These are phyloP conservation scores for Plectropomus leopardus DNA, from an alignment of 2,113 vertebrate species.

Conservation along the genomic window DNA sequence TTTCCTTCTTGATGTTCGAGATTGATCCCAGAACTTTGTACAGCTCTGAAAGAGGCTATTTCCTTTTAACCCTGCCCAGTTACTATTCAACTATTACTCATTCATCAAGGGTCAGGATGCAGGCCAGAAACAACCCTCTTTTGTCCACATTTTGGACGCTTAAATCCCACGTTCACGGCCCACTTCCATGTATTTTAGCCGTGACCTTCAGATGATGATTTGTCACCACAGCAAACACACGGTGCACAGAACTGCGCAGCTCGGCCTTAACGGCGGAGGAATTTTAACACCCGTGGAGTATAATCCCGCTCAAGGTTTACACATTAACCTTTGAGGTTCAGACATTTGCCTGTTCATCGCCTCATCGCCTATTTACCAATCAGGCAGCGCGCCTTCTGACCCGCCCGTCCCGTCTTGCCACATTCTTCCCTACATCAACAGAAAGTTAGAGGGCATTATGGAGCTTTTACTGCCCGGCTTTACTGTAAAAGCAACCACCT, in stretches of 20 bases:
- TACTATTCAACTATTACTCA: conserved; percentile 32
- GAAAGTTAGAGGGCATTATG: conserved; percentile 24
- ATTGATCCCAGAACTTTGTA: neutral
- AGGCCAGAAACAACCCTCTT: neutral
- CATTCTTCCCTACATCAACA: conserved; percentile 9
- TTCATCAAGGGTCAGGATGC: conserved; percentile 23
- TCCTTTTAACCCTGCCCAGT: neutral
- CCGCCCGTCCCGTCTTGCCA: neutral
- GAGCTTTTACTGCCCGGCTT: conserved; percentile 48
- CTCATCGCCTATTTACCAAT: conserved; percentile 20
- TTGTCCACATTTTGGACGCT: neutral
- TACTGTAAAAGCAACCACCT: conserved; percentile 33
- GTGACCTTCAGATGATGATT: conserved; percentile 38
- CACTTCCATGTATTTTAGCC: neutral
- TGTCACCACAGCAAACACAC: conserved; percentile 11
- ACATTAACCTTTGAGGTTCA: conserved; percentile 64
- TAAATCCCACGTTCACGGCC: neutral
- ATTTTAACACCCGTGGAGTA: conserved; percentile 32
- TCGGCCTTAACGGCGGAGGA: conserved; percentile 16
- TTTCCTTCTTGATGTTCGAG: neutral
- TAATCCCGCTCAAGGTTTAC: conserved; percentile 52
- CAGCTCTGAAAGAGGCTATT: conserved; percentile 6
- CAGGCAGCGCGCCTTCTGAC: neutral
- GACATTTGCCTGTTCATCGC: conserved; percentile 24
- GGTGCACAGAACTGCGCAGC: neutral